Conservation (phyloP, 2,797 vertebrate genomes). For the Pangasius mekongensis region DNA sequence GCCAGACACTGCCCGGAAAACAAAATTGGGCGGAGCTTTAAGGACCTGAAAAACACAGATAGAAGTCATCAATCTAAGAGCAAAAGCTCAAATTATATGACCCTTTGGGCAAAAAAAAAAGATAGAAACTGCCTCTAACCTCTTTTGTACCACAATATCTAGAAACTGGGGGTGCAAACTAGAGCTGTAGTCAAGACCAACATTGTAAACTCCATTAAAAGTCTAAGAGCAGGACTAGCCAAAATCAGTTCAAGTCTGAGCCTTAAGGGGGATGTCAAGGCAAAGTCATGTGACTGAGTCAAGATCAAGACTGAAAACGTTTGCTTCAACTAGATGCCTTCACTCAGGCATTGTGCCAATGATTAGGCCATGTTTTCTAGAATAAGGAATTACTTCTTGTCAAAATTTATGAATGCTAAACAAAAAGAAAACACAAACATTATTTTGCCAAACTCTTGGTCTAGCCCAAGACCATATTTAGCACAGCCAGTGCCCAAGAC, state of each 20-base stretch:
- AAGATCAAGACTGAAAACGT: background rate
- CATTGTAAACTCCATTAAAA: background rate
- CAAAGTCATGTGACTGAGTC: background rate
- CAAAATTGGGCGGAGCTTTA: conserved; percentile 83
- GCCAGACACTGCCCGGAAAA: conserved; percentile 90
- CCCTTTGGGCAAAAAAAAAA: background rate
- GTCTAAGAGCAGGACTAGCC: background rate
- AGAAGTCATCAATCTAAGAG: background rate
- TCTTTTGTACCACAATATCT: background rate
- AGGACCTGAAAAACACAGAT: conserved; percentile 78
- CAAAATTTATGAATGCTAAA: background rate
- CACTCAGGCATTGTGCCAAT: background rate
- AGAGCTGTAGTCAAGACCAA: background rate
- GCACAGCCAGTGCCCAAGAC: background rate
- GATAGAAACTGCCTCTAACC: background rate
- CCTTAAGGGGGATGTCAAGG: background rate
- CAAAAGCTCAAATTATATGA: background rate
- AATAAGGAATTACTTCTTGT: background rate
- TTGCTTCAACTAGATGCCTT: background rate
- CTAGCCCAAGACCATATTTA: background rate
- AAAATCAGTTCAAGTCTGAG: background rate
- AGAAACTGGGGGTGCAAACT: background rate
- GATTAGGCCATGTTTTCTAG: background rate
- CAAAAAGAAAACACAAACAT: background rate
- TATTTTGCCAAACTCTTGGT: background rate